Conservation (phyloP, 1,140 invertebrate genomes). For the Philotrypesis tridentata region DNA sequence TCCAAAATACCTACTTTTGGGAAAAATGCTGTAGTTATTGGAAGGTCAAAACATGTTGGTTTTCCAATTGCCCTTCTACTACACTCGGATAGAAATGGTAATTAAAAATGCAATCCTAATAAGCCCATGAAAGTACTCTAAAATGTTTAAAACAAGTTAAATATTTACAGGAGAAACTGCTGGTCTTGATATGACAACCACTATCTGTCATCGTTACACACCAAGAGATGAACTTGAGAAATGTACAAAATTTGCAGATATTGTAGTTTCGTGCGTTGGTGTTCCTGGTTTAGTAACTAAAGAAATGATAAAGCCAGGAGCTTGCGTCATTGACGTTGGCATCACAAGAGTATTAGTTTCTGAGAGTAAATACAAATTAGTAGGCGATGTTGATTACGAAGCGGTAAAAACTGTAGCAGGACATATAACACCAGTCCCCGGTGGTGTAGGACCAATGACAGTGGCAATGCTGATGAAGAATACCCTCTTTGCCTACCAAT, state of each 20-base stretch:
- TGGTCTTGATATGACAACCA: constrained; percentile 88
- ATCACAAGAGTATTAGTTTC: constrained; percentile 82
- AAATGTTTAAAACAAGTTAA: constrained; percentile 16
- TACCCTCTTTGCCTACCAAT: constrained; percentile 82
- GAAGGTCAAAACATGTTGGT: constrained; percentile 92
- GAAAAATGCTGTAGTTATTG: constrained; percentile 90
- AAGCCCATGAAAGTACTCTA: neutral
- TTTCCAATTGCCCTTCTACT: constrained; percentile 88
- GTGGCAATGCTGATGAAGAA: constrained; percentile 92
- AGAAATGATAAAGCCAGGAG: constrained; percentile 92
- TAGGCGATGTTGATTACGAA: constrained; percentile 92
- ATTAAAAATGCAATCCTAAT: constrained; percentile 45
- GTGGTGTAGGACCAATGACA: constrained; percentile 92
- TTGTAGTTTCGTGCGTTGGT: constrained; percentile 87
- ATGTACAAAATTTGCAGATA: constrained; percentile 84
- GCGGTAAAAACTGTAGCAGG: constrained; percentile 84
- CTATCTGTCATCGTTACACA: constrained; percentile 90
- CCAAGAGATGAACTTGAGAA: constrained; percentile 82
- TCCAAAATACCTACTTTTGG: constrained; percentile 85
- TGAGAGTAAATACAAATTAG: constrained; percentile 82
- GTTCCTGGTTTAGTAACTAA: constrained; percentile 86
- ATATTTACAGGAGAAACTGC: constrained; percentile 73
- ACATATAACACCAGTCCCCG: constrained; percentile 89
- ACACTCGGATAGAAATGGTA: constrained; percentile 83
- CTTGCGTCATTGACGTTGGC: constrained; percentile 90